phyloP scores from a whole-genome alignment of 2,888 invertebrate genomes.

The Pristionchus mayeri region DNA sequence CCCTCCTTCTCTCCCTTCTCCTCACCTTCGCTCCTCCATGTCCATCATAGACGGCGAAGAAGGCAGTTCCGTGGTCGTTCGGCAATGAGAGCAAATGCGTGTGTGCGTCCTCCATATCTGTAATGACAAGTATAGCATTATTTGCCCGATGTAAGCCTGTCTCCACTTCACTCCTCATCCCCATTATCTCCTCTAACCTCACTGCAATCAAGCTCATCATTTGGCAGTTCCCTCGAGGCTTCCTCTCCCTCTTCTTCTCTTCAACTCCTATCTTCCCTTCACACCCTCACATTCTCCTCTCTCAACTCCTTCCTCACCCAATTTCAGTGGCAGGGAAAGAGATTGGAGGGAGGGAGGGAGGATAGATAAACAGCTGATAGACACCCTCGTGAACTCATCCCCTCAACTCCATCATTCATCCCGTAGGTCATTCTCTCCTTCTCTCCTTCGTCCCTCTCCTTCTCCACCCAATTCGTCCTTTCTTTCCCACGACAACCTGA shows the following conservation, averaged over 20 bases:
- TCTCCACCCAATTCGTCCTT: slow-evolving; percentile 7
- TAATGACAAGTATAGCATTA: slow-evolving; percentile 33
- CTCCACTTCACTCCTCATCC: slow-evolving; percentile 10
- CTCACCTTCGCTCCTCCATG: slow-evolving; percentile 83
- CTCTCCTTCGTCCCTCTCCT: background rate
- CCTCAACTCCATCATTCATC: background rate
- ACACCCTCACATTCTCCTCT: slow-evolving; percentile 21
- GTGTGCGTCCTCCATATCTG: slow-evolving; percentile 96
- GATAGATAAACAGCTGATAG: background rate
- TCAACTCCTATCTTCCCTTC: background rate
- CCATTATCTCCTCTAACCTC: background rate
- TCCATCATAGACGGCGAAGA: slow-evolving; percentile 97
- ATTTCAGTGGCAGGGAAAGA: background rate
- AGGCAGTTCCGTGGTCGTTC: slow-evolving; percentile 92
- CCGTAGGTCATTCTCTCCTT: slow-evolving; percentile 8
- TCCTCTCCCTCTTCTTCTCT: slow-evolving; percentile 17
- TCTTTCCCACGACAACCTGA: slow-evolving; percentile 14
- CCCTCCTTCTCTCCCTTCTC: background rate
- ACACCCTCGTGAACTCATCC: background rate
- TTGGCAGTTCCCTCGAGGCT: background rate
- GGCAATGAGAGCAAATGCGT: slow-evolving; percentile 89
- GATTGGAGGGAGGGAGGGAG: background rate
- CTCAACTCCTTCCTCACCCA: background rate
- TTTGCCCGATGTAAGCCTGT: too few relatives aligned
- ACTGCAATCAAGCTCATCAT: background rate